Conservation (phyloP, 2,113 vertebrate species). For the Balaeniceps rex region DNA sequence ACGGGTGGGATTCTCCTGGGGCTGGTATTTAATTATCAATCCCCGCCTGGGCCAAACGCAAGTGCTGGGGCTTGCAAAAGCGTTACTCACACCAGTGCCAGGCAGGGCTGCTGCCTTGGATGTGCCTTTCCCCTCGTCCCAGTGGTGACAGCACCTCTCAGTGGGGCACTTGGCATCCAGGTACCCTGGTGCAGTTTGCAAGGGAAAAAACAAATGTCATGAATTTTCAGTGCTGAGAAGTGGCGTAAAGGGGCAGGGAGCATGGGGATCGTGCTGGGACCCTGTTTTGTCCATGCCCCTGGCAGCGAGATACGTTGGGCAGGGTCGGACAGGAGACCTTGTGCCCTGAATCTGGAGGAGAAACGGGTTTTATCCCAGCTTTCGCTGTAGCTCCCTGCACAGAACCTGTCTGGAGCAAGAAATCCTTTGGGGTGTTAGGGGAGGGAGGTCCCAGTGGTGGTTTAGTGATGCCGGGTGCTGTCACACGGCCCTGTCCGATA, state of each 20-base stretch:
- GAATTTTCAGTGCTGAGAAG: rapidly evolving
- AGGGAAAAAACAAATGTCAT: rapidly evolving
- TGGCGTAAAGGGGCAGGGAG: not conserved
- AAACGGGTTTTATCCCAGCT: not conserved
- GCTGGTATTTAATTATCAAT: not conserved
- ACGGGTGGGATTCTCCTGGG: not conserved
- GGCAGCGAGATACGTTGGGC: not conserved
- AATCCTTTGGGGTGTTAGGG: not conserved
- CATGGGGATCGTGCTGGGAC: not conserved
- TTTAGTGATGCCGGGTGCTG: rapidly evolving
- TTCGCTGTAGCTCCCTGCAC: not conserved
- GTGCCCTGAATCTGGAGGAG: not conserved
- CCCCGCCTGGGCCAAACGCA: not conserved
- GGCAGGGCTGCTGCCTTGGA: not conserved
- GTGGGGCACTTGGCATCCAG: not conserved
- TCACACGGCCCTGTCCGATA: not conserved
- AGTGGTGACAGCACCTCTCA: not conserved
- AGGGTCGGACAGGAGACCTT: not conserved
- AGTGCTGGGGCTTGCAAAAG: not conserved
- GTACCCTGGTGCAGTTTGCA: not conserved
- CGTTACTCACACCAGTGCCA: rapidly evolving
- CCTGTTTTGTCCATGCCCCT: not conserved
- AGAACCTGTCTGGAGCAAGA: not conserved
- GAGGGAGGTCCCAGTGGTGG: not conserved
- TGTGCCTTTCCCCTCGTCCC: not conserved